phyloP scores from a whole-genome alignment of 2,797 vertebrate genomes.

The Forpus xanthops region DNA sequence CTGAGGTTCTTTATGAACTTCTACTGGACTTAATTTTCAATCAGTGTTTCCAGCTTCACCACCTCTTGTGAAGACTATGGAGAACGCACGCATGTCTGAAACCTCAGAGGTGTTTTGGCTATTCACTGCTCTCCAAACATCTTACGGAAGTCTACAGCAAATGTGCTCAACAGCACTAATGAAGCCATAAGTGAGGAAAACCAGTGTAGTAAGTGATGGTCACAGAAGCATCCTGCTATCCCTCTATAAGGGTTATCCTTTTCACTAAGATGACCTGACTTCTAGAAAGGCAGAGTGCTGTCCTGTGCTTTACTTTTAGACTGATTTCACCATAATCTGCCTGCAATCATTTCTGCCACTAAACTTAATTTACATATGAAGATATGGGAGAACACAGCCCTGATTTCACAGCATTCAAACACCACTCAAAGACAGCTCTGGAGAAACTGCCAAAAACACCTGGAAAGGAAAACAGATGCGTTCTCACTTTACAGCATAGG shows the following conservation, averaged over 20 bases:
- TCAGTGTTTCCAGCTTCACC: not conserved
- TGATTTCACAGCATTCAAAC: not conserved
- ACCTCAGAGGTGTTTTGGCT: not conserved
- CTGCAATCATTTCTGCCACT: not conserved
- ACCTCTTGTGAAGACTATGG: accelerated
- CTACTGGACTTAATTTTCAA: not conserved
- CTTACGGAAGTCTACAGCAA: not conserved
- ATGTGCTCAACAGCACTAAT: not conserved
- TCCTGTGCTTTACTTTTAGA: not conserved
- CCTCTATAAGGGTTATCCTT: not conserved
- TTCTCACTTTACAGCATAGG: too few relatives aligned
- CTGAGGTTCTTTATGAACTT: not conserved
- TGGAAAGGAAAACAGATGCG: accelerated
- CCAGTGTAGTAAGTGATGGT: accelerated
- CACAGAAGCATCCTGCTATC: not conserved
- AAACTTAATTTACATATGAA: accelerated
- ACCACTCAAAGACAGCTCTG: not conserved
- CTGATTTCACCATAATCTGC: not conserved
- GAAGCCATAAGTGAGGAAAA: not conserved
- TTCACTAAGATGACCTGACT: not conserved
- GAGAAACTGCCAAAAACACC: accelerated
- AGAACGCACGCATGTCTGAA: not conserved
- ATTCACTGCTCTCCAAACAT: not conserved
- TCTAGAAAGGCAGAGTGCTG: not conserved
- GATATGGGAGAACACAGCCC: not conserved